Evolutionary conservation across 1,140 invertebrate genomes (phyloP).

Genomic region (Leptinotarsa lineolata): DNA sequence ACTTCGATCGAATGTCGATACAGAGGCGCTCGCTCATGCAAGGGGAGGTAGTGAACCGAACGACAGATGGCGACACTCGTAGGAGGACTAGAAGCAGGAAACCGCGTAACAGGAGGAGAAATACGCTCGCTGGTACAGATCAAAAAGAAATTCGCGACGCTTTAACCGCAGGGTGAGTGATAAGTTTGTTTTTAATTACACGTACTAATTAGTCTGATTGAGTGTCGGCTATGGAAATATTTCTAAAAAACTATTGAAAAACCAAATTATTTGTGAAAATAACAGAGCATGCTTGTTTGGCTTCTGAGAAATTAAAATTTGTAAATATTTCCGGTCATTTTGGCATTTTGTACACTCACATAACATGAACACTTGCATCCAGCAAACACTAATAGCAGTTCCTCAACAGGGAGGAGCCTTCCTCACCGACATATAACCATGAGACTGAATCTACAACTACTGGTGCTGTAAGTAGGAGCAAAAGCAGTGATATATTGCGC

Average conservation of each 20-base stretch:
- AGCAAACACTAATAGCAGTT: conserved; percentile 29
- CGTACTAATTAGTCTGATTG: conserved; percentile 10
- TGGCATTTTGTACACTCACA: conserved; percentile 23
- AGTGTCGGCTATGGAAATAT: conserved; percentile 25
- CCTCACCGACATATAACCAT: conserved; percentile 39
- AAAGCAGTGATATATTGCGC: conserved; percentile 69
- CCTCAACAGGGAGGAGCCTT: conserved; percentile 47
- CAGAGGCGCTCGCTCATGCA: conserved; percentile 78
- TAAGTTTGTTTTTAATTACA: conserved; percentile 24
- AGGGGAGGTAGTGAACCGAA: conserved; percentile 53
- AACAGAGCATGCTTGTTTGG: conserved; percentile 30
- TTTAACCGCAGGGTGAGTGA: conserved; percentile 71
- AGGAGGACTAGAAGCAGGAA: conserved; percentile 73
- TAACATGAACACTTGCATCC: conserved; percentile 30
- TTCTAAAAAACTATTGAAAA: conserved; percentile 1
- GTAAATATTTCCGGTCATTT: conserved; percentile 29
- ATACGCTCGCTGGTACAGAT: conserved; percentile 87
- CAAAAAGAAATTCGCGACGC: conserved; percentile 83
- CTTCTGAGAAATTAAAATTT: conserved; percentile 16
- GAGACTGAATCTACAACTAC: conserved; percentile 33
- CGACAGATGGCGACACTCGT: conserved; percentile 62
- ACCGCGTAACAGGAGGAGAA: conserved; percentile 78
- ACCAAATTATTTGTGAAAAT: conserved; percentile 14
- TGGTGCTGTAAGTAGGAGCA: conserved; percentile 58
- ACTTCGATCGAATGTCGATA: conserved; percentile 84